Evolutionary conservation across 2,888 invertebrate genomes (phyloP).

Genomic region (Melinaea marsaeus): DNA sequence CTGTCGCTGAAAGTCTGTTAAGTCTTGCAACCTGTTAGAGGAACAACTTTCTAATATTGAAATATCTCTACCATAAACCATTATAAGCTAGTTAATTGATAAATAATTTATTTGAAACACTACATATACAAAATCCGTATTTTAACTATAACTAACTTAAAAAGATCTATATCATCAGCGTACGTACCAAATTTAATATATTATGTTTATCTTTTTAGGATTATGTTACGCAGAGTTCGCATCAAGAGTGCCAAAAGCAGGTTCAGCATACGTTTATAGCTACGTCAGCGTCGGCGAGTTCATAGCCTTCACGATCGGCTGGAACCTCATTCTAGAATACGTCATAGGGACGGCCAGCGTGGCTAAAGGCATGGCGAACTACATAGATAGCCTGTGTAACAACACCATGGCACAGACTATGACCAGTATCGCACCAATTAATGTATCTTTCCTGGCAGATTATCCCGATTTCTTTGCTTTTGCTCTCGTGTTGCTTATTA

Average conservation of each 20-base stretch:
- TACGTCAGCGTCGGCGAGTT: conserved; percentile 95
- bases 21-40: too few relatives aligned
- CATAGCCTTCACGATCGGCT: conserved; percentile 93
- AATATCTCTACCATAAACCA: too few relatives aligned
- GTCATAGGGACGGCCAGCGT: conserved; percentile 90
- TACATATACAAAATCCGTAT: too few relatives aligned
- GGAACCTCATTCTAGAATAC: conserved; percentile 95
- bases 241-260: conserved; percentile 90
- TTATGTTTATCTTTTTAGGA: conserved; percentile 66
- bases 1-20: too few relatives aligned
- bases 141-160: too few relatives aligned
- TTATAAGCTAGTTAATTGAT: too few relatives aligned
- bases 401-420: conserved; percentile 83
- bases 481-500: conserved; percentile 81
- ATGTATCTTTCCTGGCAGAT: conserved; percentile 80
- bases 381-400: conserved; percentile 84
- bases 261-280: conserved; percentile 95
- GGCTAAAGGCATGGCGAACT: conserved; percentile 86
- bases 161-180: too few relatives aligned
- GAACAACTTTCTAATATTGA: too few relatives aligned
- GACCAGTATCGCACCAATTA: conserved; percentile 80
- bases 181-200: conserved; percentile 26
- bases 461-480: conserved; percentile 90
- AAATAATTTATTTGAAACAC: too few relatives aligned
- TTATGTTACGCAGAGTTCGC: conserved; percentile 95